Conservation (phyloP, 2,797 vertebrate species). For the Hypotaenidia okinawae region DNA sequence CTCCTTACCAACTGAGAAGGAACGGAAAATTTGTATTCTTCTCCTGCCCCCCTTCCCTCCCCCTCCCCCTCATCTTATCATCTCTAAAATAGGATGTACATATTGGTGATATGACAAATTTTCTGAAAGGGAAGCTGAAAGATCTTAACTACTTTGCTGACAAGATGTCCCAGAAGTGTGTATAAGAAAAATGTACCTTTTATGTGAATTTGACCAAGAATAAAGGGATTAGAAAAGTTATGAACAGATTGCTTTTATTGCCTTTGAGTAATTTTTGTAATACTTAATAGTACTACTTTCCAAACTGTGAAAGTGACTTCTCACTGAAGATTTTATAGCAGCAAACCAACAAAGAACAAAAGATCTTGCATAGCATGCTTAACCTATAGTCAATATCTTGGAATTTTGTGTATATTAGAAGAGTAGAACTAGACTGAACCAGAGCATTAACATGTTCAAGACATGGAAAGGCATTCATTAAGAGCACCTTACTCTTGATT, state of each 20-base stretch:
- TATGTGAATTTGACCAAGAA: neutral
- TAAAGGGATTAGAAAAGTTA: neutral
- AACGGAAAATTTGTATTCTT: neutral
- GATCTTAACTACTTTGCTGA: neutral
- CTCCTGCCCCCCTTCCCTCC: too few species aligned
- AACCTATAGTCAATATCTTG: neutral
- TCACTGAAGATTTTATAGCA: neutral
- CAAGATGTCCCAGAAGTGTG: neutral
- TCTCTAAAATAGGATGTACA: neutral
- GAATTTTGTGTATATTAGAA: neutral
- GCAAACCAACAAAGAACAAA: neutral
- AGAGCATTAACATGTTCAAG: neutral
- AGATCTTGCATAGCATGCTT: neutral
- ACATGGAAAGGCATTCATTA: neutral
- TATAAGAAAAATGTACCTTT: accelerated
- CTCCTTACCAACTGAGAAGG: neutral
- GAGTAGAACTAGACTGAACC: neutral
- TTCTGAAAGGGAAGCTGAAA: neutral
- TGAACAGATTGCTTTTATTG: neutral
- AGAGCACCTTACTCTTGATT: neutral
- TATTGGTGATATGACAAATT: neutral
- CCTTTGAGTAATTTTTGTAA: neutral
- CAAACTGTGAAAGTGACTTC: neutral
- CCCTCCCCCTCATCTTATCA: accelerated
- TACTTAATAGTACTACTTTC: neutral